Conservation (phyloP, 2,113 vertebrate genomes). For the Hippocampus abdominalis region DNA sequence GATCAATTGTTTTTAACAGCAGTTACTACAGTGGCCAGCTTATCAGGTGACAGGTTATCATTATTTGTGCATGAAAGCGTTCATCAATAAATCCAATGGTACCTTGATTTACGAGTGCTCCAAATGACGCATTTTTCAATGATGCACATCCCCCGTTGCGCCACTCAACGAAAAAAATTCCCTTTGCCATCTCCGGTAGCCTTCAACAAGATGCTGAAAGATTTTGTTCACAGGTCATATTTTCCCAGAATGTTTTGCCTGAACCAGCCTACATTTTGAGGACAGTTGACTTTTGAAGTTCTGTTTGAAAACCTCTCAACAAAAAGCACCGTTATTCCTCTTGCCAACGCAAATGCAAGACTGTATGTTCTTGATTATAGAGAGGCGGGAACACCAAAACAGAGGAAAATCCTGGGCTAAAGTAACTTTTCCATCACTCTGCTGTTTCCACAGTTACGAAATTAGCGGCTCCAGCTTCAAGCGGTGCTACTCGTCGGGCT, state of each 20-base stretch:
- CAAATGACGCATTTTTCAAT: too few relatives aligned
- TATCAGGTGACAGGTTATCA: too few relatives aligned
- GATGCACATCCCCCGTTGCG: too few relatives aligned
- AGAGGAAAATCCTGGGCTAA: background rate
- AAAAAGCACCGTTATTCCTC: background rate
- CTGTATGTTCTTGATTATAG: background rate
- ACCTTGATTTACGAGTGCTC: too few relatives aligned
- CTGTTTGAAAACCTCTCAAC: background rate
- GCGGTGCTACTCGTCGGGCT: conserved; percentile 41
- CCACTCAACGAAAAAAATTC: background rate
- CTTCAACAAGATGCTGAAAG: background rate
- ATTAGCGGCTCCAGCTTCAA: conserved; percentile 35
- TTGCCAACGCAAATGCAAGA: background rate
- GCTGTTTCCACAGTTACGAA: conserved; percentile 41
- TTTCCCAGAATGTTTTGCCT: background rate
- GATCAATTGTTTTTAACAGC: too few relatives aligned
- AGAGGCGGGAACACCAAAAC: background rate
- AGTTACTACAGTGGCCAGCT: too few relatives aligned
- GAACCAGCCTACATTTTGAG: background rate
- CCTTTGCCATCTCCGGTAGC: background rate
- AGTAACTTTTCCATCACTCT: background rate
- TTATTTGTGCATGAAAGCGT: too few relatives aligned
- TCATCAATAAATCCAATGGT: too few relatives aligned
- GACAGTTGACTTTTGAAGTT: background rate
- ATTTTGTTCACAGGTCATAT: background rate